Evolutionary conservation across 2,888 invertebrate species (phyloP), one percentile per base, ranked within the genome.

Genomic region (Chrysotoxum bicinctum): DNA sequence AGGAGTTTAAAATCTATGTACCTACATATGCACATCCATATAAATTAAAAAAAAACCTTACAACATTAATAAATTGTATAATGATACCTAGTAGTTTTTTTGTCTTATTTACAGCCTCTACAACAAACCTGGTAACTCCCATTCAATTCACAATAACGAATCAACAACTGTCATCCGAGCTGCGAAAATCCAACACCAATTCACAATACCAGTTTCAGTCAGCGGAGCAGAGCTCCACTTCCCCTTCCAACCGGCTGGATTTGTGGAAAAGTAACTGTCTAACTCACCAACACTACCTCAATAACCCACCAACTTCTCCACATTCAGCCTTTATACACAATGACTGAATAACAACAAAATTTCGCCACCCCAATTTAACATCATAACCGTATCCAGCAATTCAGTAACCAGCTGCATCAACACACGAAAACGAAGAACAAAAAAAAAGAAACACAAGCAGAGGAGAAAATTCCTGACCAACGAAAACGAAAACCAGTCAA

Each of bases 401-500:
- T 84, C 79, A 69, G 77, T 52, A 73, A 52, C 45, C 62, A 74
- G 50, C 62, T 60, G 62, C 73, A 62, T 23, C 62, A 73, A 9
- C 40, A 64, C 21, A 43, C 66, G 21, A 35, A 50, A 32, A 45
- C 26, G 19, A 66, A 50, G n/a, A 64, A 52, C 35, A 35, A 62
- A 21, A 58, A 35, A 62, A 21, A 56, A 50, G 14, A 66, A 48
- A 30, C 9, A 74, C n/a, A 21, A 79, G 9, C 64, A 68, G 32
- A 26, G 72, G 77, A 40, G 58, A 64, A 79, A 86, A 86, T 85
- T 77, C 74, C 74, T 85, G 75, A 75, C 82, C 68, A 87, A 78
- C 78, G 72, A 86, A 82, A 74, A 72, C 79, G 81, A 78, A 87
- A 81, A 78, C 74, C 73, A 79, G 69, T 76, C 79, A 76, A 50